Percentiles rank a stretch among this genome's conserved stretches.
Conservation (phyloP, 2,888 invertebrate genomes). For the Drosophila borborema region DNA sequence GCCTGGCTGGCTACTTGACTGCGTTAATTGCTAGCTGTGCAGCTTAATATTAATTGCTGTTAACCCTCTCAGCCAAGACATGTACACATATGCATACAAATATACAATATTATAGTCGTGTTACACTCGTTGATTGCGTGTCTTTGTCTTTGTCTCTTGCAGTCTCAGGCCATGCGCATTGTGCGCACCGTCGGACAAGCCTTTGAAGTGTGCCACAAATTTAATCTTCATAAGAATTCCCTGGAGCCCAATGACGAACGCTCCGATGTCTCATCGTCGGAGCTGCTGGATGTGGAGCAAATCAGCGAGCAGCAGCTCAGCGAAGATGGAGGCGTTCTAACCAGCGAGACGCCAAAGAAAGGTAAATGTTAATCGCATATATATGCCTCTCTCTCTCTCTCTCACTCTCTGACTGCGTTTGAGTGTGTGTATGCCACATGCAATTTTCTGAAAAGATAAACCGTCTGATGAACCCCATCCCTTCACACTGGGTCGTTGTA, state of each 20-base stretch:
- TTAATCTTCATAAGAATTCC: slow-evolving; percentile 89
- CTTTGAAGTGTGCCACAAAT: slow-evolving; percentile 99
- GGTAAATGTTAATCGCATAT: slow-evolving; percentile 83
- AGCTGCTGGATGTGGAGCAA: slow-evolving; percentile 84
- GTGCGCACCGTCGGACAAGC: slow-evolving; percentile 99
- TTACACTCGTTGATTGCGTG: neutral
- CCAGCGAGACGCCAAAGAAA: slow-evolving; percentile 86
- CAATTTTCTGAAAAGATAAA: slow-evolving; percentile 40
- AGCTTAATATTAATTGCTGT: slow-evolving; percentile 55
- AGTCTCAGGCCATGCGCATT: slow-evolving; percentile 99
- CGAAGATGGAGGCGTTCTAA: slow-evolving; percentile 85
- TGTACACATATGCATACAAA: neutral
- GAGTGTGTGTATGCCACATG: slow-evolving; percentile 1
- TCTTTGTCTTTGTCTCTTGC: slow-evolving; percentile 80
- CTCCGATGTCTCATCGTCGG: slow-evolving; percentile 84
- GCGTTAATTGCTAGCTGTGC: slow-evolving; percentile 41
- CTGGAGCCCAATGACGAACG: slow-evolving; percentile 85
- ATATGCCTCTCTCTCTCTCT: neutral
- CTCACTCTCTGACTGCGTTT: neutral
- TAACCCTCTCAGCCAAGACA: neutral
- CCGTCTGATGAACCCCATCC: slow-evolving; percentile 33
- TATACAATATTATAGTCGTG: slow-evolving; percentile 9
- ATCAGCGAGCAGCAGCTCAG: slow-evolving; percentile 84
- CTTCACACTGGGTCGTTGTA: slow-evolving; percentile 42
- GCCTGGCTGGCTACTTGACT: slow-evolving; percentile 16